A percentile compares a stretch with the other conserved stretches of the same genome.
Evolutionary conservation across 2,113 vertebrate species (phyloP).

Genomic region (Bos taurus): ARS-UCD2.0 NC_037351.1:13476501-13477000

Average conservation of each 20-base stretch:
- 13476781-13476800: background rate
- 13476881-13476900: background rate
- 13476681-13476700: background rate
- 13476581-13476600: background rate
- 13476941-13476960: background rate
- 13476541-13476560: background rate
- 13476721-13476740: background rate
- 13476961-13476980: background rate
- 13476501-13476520: background rate
- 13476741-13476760: background rate
- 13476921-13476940: background rate
- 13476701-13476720: background rate
- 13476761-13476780: background rate
- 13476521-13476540: background rate
- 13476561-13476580: background rate
- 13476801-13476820: background rate
- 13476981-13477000: background rate
- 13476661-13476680: background rate
- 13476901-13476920: background rate
- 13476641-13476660: background rate
- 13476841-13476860: background rate
- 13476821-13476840: background rate
- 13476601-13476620: background rate
- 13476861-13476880: background rate
- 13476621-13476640: background rate